Base-by-base conservation (phyloP, 1,140 invertebrate species). In the Leptinotarsa lineolata region DNA sequence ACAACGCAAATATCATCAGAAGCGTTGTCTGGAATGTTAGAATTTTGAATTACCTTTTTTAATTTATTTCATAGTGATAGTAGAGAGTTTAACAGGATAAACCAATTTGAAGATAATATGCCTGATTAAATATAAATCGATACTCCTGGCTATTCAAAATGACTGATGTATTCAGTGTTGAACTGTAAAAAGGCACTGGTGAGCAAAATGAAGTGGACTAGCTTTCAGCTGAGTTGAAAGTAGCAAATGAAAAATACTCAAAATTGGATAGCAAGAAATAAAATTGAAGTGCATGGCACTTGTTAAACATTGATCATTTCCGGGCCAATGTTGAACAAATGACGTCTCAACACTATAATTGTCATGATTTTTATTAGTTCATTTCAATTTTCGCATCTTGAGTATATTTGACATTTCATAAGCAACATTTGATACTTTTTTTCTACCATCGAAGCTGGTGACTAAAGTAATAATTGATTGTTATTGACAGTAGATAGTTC, bases 331-430 rank as follows among this genome's bases (percentile, higher is more conserved):
- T 78, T 76, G 61, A 76, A 77, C 78, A 76, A 76, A 79, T 74
- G 65, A 77, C 79, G 82, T 83, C 83, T 80, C 70, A 77, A 84
- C 83, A 84, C 83, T 81, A 83, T 83, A 84, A 84, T 81, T 84
- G 83, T 84, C 83, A 81, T 84, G 83, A 84, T 83, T 77, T 83
- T 83, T 81, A 80, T 80, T 79, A 74, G 45, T 74, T 61, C 73
- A n/a, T 22, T 48, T 71, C 45, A 68, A 54, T 59, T 58, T 67
- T 75, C 54, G 22, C n/a, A 63, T 24, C 24, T 58, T 70, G 46
- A 64, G 15, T 54, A 54, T 18, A 72, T 72, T 72, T 54, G n/a
- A 45, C 20, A 20, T 65, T 72, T 68, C 39, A 16, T 72, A 72
- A 75, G 74, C 71, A 67, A 76, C 70, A 76, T 76, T 72, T 39